Evolutionary conservation across 2,888 invertebrate species (phyloP).

Genomic region (Hedya salicella): DNA sequence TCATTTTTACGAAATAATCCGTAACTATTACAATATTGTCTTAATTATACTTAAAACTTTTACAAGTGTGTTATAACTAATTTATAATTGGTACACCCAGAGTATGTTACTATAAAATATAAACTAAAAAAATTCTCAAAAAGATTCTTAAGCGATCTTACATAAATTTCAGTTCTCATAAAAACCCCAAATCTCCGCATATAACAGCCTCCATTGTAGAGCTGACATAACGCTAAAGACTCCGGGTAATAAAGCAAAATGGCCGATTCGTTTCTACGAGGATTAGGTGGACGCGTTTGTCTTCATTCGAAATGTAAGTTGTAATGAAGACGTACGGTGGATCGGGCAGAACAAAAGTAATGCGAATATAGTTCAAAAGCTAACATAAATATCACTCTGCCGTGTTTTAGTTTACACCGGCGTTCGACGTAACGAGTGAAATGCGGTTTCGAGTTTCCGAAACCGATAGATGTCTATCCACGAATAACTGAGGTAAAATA

Average conservation of each 20-base stretch:
- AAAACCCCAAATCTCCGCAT: neutral
- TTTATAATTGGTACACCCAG: no score
- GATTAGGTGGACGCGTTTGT: constrained; percentile 42
- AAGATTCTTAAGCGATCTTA: no score
- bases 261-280: constrained; percentile 15
- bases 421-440: neutral
- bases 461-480: neutral
- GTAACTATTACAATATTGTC: no score
- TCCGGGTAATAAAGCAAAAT: constrained; percentile 26
- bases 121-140: no score
- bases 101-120: no score
- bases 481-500: no score
- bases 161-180: neutral
- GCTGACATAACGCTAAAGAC: constrained; percentile 2
- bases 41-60: no score
- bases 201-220: neutral
- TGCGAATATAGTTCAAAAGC: constrained; percentile 38
- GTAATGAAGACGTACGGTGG: constrained; percentile 55
- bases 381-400: constrained; percentile 57
- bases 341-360: constrained; percentile 51
- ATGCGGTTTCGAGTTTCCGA: neutral
- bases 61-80: no score
- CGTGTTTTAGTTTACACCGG: constrained; percentile 25
- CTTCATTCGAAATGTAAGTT: constrained; percentile 46
- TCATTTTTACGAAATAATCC: no score